These are phyloP conservation scores for Synergus laeviventris DNA, from an alignment of 2,888 invertebrate species.

Conservation along the genomic window DNA sequence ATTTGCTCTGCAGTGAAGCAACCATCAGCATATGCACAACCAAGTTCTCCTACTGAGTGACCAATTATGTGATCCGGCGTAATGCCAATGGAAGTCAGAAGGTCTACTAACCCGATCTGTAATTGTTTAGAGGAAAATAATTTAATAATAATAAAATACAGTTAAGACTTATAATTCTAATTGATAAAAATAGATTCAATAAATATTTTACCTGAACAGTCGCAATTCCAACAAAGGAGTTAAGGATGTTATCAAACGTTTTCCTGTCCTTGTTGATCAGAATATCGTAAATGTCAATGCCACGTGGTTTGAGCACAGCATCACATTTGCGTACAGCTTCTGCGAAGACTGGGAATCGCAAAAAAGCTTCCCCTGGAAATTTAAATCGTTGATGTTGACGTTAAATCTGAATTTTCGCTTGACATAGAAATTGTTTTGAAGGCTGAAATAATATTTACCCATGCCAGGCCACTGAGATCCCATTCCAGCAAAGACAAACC, in stretches of 20 bases:
- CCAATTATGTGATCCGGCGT: slow-evolving; percentile 86
- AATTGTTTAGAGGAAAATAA: slow-evolving; percentile 34
- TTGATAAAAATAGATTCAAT: neutral
- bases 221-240: slow-evolving; percentile 87
- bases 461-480: slow-evolving; percentile 93
- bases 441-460: slow-evolving; percentile 77
- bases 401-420: slow-evolving; percentile 77
- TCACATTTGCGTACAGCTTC: slow-evolving; percentile 80
- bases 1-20: slow-evolving; percentile 82
- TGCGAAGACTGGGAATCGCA: slow-evolving; percentile 83
- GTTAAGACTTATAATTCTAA: neutral
- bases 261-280: slow-evolving; percentile 79
- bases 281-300: slow-evolving; percentile 81
- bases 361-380: slow-evolving; percentile 82
- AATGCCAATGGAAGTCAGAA: slow-evolving; percentile 80
- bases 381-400: slow-evolving; percentile 77
- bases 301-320: slow-evolving; percentile 79
- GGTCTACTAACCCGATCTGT: slow-evolving; percentile 82
- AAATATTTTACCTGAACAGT: slow-evolving; percentile 77
- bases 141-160: slow-evolving; percentile 13
- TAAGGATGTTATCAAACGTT: slow-evolving; percentile 82
- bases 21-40: slow-evolving; percentile 96
- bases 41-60: slow-evolving; percentile 96
- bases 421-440: neutral
- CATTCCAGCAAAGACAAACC: slow-evolving; percentile 95